Conservation (phyloP, 2,888 invertebrate species). For the Cheilosia soror region DNA sequence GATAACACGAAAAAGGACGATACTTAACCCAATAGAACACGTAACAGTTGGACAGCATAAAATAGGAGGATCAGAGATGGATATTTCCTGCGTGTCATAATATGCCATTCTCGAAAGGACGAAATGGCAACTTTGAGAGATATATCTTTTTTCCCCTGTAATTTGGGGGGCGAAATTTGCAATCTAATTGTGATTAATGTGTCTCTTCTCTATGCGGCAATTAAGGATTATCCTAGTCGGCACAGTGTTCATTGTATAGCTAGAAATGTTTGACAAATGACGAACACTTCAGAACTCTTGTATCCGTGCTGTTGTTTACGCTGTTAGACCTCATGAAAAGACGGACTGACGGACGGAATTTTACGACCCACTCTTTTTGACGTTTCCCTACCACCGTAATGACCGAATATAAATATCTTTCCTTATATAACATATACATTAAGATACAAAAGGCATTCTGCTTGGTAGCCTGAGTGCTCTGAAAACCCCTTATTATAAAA, state of each 20-base stretch:
- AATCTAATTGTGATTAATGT: conserved; percentile 2
- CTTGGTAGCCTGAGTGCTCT: no score
- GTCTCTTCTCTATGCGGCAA: neutral
- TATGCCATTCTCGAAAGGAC: no score
- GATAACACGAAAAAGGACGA: conserved; percentile 28
- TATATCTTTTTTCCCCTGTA: neutral
- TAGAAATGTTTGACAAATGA: neutral
- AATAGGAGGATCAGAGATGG: neutral
- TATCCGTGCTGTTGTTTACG: no score
- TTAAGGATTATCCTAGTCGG: neutral
- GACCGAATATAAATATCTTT: no score
- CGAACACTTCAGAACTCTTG: neutral
- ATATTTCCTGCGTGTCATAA: neutral
- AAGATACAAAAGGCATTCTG: no score
- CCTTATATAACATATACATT: no score
- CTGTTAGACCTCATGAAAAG: no score
- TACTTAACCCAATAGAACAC: neutral
- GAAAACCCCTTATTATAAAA: no score
- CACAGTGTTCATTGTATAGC: neutral
- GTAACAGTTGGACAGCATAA: neutral
- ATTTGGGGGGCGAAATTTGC: neutral
- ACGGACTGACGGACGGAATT: no score
- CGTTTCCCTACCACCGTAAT: no score
- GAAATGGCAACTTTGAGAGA: neutral
- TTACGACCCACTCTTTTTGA: no score